A percentile compares a stretch with the other conserved stretches of the same genome.
phyloP scores from a whole-genome alignment of 2,888 invertebrate species.

The Colostygia pectinataria region DNA sequence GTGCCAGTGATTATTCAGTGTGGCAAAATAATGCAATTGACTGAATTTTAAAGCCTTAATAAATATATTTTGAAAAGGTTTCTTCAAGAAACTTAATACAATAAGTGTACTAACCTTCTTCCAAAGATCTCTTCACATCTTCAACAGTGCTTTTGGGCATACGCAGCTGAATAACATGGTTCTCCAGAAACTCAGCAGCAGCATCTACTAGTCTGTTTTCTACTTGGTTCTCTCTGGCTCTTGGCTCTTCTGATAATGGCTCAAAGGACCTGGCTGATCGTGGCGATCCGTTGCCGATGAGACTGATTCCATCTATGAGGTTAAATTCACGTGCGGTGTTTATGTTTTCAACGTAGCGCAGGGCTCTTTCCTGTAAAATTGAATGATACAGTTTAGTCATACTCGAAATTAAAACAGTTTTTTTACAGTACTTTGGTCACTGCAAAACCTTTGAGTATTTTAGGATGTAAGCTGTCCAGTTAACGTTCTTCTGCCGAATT shows the following conservation, averaged over 20 bases:
- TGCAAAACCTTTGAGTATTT: too few species aligned
- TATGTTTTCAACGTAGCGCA: constrained; percentile 86
- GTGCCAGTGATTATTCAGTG: too few species aligned
- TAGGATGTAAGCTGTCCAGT: too few species aligned
- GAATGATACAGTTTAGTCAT: too few species aligned
- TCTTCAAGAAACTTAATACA: too few species aligned
- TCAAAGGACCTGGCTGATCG: constrained; percentile 84
- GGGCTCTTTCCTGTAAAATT: constrained; percentile 85
- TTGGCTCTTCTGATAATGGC: constrained; percentile 87
- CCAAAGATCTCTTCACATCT: constrained; percentile 89
- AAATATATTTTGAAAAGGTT: too few species aligned
- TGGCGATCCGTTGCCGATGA: constrained; percentile 74
- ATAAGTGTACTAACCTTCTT: constrained; percentile 86
- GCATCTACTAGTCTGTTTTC: constrained; percentile 89
- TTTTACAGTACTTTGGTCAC: too few species aligned
- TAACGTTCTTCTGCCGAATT: too few species aligned
- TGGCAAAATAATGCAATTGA: too few species aligned
- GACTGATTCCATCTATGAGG: constrained; percentile 84
- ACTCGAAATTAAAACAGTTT: too few species aligned
- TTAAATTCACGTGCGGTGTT: constrained; percentile 79
- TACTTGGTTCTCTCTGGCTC: constrained; percentile 88
- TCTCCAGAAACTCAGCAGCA: constrained; percentile 89
- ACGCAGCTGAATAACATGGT: constrained; percentile 91
- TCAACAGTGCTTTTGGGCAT: constrained; percentile 88
- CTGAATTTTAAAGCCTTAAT: too few species aligned